Base-by-base conservation (phyloP, 2,888 invertebrate species). In the Hypselothyrea guttata region DNA sequence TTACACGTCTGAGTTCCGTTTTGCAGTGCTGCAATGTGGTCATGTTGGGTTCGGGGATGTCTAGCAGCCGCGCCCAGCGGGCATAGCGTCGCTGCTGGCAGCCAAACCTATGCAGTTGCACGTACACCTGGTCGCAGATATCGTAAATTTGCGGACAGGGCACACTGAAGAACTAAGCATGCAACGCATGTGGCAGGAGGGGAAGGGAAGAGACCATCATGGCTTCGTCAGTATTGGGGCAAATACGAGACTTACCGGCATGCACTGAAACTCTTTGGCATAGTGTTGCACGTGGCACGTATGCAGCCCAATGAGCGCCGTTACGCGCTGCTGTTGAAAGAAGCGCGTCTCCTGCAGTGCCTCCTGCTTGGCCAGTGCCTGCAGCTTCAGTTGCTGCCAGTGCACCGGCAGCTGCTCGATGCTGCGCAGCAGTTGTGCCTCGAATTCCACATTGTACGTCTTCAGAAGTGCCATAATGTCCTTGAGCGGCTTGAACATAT, bases 401-500 rank as follows among this genome's bases (percentile, higher is more conserved):
- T 93, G 93, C 75, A 96, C 95, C 0, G 98, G 98, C 62, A 98
- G 91, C 84, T 96, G 94, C 88, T 95, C 93, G 81, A 94, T 94
- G 91, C 95, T 94, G 51, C 96, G 93, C 79, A 94, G 92, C 9
- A 93, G 91, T 82, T 95, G 94, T 69, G 96, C 95, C 0, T 95
- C 93, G 89, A 98, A 94, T 77, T 96, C 96, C 7, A 97, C 95
- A 8, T 95, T 94, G 86, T 97, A 98, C 2, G 94, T 93, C 86
- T 94, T 94, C 18, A 98, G 91, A 33, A 98, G 91, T 59, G 95
- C 93, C 66, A 97, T 96, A 42, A 95, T 96, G 75, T 96, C 95
- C 78, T 95, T 94, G 1, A 98, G 91, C 0, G 97, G 97, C 54
- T 95, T 96, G 88, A 98, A 98, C 94, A 97, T 96, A 44, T 92